Percentiles rank a stretch among this genome's conserved stretches.
These are phyloP conservation scores for Geothlypis trichas DNA, from an alignment of 2,113 vertebrate species.

Conservation along the genomic window DNA sequence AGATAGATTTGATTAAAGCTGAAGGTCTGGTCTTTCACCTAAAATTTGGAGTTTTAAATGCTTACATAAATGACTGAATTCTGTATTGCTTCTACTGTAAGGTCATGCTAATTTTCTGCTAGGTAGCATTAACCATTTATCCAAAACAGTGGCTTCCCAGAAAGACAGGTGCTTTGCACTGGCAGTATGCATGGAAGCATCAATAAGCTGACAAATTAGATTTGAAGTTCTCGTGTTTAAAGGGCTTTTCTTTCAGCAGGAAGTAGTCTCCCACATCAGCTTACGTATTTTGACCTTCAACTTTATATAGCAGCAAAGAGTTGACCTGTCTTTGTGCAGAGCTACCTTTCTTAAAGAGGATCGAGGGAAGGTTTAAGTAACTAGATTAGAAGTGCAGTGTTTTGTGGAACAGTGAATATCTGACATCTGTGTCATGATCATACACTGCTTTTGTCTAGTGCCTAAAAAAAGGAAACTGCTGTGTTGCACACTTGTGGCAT, in stretches of 20 bases:
- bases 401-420: not conserved
- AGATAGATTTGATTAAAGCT: not conserved
- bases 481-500: not conserved
- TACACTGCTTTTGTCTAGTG: not conserved
- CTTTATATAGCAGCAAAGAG: conserved; percentile 46
- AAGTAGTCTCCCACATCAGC: conserved; percentile 51
- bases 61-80: not conserved
- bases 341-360: conserved; percentile 28
- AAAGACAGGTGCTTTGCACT: not conserved
- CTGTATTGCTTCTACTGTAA: not conserved
- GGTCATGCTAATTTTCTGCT: not conserved
- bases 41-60: not conserved
- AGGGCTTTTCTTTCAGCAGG: conserved; percentile 56
- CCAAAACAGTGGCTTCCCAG: not conserved
- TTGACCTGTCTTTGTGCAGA: not conserved
- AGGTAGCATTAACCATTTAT: not conserved
- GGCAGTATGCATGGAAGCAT: not conserved
- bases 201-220: conserved; percentile 33
- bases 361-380: not conserved
- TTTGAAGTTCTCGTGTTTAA: conserved; percentile 32
- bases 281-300: conserved; percentile 49
- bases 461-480: not conserved
- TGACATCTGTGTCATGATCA: not conserved
- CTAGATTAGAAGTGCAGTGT: not conserved
- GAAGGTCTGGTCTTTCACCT: not conserved